Evolutionary conservation across 1,140 invertebrate species (phyloP).

Genomic region (Cyclina sinensis): DNA sequence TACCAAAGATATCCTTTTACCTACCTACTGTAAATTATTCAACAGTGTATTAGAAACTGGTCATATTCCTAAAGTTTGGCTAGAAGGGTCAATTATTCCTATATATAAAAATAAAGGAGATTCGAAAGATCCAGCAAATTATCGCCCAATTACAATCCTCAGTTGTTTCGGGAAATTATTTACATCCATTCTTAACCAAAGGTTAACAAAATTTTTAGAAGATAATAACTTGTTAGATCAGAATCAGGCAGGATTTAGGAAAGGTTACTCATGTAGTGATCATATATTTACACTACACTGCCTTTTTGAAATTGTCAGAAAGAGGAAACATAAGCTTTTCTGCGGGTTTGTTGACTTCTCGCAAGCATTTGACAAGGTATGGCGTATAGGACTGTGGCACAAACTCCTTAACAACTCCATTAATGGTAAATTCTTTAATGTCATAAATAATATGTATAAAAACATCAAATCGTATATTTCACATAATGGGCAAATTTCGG

Average conservation of each 20-base stretch:
- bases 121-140: background rate
- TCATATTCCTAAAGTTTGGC: background rate
- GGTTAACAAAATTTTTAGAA: background rate
- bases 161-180: background rate
- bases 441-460: too few relatives aligned
- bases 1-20: background rate
- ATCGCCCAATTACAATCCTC: background rate
- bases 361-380: too few relatives aligned
- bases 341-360: too few relatives aligned
- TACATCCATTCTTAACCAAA: background rate
- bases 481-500: too few relatives aligned
- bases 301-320: conserved; percentile 28
- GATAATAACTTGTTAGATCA: background rate
- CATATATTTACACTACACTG: conserved; percentile 40
- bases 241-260: too few relatives aligned
- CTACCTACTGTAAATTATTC: background rate
- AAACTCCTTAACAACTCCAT: too few relatives aligned
- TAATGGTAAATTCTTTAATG: too few relatives aligned
- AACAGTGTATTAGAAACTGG: background rate
- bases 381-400: too few relatives aligned
- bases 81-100: background rate
- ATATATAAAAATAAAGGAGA: background rate
- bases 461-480: too few relatives aligned
- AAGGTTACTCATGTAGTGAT: too few relatives aligned
- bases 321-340: conserved; percentile 31